phyloP scores from a whole-genome alignment of 1,140 invertebrate genomes.

The Calosoma granatense region DNA sequence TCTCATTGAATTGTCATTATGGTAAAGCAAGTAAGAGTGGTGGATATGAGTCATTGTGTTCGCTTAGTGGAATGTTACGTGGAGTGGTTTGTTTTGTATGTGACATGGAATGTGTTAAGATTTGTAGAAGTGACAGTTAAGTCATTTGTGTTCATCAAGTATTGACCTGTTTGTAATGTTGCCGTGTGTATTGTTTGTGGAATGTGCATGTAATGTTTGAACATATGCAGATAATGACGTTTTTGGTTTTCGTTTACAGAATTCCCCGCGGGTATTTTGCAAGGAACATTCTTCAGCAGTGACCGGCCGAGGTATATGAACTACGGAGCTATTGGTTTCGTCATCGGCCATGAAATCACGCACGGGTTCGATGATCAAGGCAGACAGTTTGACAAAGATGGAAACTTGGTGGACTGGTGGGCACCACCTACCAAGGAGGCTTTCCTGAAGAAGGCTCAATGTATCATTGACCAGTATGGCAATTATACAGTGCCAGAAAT shows the following conservation, averaged over 20 bases:
- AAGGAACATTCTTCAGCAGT: slow-evolving; percentile 59
- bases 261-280: slow-evolving; percentile 68
- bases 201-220: too few species aligned
- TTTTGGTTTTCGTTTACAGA: slow-evolving; percentile 34
- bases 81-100: background rate
- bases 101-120: too few species aligned
- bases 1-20: too few species aligned
- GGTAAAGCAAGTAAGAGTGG: too few species aligned
- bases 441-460: slow-evolving; percentile 50
- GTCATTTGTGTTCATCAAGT: too few species aligned
- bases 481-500: slow-evolving; percentile 43
- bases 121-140: background rate
- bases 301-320: slow-evolving; percentile 64
- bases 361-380: slow-evolving; percentile 78
- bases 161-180: too few species aligned
- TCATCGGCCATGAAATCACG: slow-evolving; percentile 52
- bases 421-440: slow-evolving; percentile 32
- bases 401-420: slow-evolving; percentile 60
- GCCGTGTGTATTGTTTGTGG: too few species aligned
- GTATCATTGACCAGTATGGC: slow-evolving; percentile 60
- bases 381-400: slow-evolving; percentile 81
- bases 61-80: too few species aligned
- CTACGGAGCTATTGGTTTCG: slow-evolving; percentile 60
- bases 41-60: too few species aligned
- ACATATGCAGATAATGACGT: too few species aligned